These are phyloP conservation scores for Mamestra configurata DNA, from an alignment of 1,140 invertebrate genomes.

Conservation along the genomic window DNA sequence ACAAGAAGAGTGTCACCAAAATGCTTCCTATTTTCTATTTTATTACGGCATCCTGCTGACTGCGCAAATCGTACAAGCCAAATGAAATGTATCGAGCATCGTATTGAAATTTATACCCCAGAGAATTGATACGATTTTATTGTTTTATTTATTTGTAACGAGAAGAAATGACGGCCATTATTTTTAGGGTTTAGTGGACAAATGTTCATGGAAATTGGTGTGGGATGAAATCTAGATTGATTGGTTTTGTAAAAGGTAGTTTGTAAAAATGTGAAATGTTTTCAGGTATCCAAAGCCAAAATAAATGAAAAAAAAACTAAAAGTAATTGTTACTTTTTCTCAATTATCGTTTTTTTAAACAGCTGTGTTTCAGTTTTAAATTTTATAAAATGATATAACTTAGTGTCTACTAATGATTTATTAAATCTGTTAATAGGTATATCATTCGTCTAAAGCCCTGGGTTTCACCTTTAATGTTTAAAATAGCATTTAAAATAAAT, in stretches of 20 bases:
- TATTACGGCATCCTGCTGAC: not conserved
- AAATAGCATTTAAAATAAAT: no score
- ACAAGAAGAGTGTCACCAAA: not conserved
- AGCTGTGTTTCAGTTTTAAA: no score
- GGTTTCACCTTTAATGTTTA: no score
- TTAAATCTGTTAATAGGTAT: no score
- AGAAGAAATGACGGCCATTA: conserved; percentile 7
- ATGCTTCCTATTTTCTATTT: not conserved
- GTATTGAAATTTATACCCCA: conserved; percentile 11
- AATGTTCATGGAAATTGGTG: not conserved
- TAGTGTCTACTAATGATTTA: no score
- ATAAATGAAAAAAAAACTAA: no score
- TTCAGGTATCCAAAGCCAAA: no score
- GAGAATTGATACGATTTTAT: conserved; percentile 31
- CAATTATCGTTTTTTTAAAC: no score
- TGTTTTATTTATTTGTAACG: conserved; percentile 26
- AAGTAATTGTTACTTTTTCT: no score
- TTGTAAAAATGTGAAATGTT: not conserved
- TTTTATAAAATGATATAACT: no score
- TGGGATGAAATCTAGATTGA: not conserved
- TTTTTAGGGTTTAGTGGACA: conserved; percentile 3
- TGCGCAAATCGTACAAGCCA: conserved; percentile 9
- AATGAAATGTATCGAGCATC: conserved; percentile 5
- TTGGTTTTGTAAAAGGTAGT: not conserved
- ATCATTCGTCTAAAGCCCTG: no score